Evolutionary conservation across 2,888 invertebrate species (phyloP), one percentile per base, ranked within the genome.

Genomic region (Candidula unifasciata): DNA sequence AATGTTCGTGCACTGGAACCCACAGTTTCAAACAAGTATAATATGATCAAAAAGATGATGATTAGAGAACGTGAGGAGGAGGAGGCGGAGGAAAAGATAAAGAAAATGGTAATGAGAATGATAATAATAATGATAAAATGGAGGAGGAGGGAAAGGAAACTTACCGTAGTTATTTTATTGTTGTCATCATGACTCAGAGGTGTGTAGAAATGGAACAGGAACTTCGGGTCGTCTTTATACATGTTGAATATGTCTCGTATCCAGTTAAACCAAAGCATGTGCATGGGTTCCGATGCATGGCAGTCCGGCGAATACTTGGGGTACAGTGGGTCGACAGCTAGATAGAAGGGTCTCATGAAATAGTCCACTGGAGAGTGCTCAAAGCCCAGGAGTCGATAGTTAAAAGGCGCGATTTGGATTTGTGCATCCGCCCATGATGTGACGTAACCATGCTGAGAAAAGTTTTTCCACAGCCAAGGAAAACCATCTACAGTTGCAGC

Each of bases 351-450:
- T 52, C 98, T 94, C 94, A 97, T 96, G 92, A 97, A 98, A 93
- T 98, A 98, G 94, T 98, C 97, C 0, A 98, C 97, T 0, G 98
- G 98, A 89, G 96, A 96, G 3, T 95, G 94, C 57, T 95, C 94
- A 93, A 98, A 98, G 0, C 98, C 98, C 88, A 96, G 96, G 92
- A 98, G 95, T 16, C 98, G 95, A 93, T 97, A 97, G 1, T 97
- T 97, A 92, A 98, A 99, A 0, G 97, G 97, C 0, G 98, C 98
- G 44, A 96, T 95, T 90, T 95, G 94, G 0, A 97, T 96, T 89
- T 96, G 95, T 92, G 99, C 98, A 92, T 99, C 98, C 90, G 96
- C 96, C 93, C 96, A 98, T 0, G 96, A 96, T 1, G 97, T 97
- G 54, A 92, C 93, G 88, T 94, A 94, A 3, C 94, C 94, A 13